Evolutionary conservation across 2,113 vertebrate genomes (phyloP), one percentile per base, ranked within the genome.

Genomic region (Uropsilus gracilis): DNA sequence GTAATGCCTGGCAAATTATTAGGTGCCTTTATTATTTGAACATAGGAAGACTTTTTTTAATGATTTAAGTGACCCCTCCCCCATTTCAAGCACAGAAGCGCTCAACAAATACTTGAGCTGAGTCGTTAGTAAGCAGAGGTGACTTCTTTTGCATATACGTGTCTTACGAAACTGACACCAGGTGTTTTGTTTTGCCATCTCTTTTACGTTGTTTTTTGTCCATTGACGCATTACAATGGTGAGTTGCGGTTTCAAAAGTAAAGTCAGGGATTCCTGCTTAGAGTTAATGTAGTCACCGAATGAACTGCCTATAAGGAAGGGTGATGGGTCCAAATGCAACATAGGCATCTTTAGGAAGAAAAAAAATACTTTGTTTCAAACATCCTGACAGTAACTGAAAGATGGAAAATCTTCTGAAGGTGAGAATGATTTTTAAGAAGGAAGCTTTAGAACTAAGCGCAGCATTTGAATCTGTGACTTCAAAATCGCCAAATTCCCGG

Each of bases 261-360:
- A 22, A n/a, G 2, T 53, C 44, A 12, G 4, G 16, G 13, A n/a
- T 72, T 71, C 6, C 18, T 84, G 37, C 5, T 7, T 13, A 12
- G 14, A 48, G 68, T 55, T 55, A 92, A 9, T 59, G 7, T 12
- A 78, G 18, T 63, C 71, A 86, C 75, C 28, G 72, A 94, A 63
- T n/a, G 72, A 94, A 63, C 30, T 1, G 4, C 50, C n/a, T n/a
- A 30, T 44, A 63, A 89, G 71, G 46, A 30, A 72, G 68, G 53
- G 64, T 50, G 26, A 28, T 77, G 61, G 50, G 20, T 80, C 14
- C 42, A 83, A 75, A 64, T 44, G 32, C 39, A 55, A 59, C 30
- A 83, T 48, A n/a, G 5, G 5, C 44, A n/a, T 83, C 42, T 83
- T 66, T 85, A 86, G 48, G 86, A 93, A 92, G 63, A 94, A 82